These are phyloP conservation scores for Cryptoblepharus egeriae DNA, from an alignment of 2,797 vertebrate species.

Conservation along the genomic window DNA sequence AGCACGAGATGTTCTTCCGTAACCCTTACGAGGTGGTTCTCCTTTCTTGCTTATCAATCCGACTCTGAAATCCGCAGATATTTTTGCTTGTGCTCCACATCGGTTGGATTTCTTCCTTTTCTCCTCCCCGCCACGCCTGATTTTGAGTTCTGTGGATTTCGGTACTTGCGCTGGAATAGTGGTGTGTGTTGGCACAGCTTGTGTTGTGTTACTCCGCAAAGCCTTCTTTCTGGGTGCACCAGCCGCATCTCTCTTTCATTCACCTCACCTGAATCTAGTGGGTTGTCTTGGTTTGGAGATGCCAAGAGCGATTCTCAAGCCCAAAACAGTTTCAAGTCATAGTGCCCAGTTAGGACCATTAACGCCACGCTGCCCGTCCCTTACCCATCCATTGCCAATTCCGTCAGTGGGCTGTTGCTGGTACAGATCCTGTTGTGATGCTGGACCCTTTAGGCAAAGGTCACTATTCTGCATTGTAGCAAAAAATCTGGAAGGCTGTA, in stretches of 20 bases:
- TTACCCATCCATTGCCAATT: fast-evolving
- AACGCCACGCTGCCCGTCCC: fast-evolving
- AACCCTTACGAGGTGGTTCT: too few species aligned
- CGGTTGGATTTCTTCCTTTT: neutral
- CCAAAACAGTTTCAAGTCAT: neutral
- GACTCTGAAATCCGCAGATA: neutral
- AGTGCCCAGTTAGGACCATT: fast-evolving
- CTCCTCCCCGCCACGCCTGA: too few species aligned
- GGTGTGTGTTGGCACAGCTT: too few species aligned
- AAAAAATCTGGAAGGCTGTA: neutral
- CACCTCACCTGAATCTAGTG: neutral
- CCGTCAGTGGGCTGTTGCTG: fast-evolving
- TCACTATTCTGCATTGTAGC: conserved; percentile 17
- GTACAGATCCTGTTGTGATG: neutral
- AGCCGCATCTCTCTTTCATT: neutral
- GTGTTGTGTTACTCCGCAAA: neutral
- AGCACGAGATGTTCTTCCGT: too few species aligned
- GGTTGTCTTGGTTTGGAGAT: neutral
- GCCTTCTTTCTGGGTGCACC: neutral
- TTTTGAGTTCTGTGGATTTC: neutral
- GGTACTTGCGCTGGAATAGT: too few species aligned
- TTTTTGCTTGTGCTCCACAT: neutral
- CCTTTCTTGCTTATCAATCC: conserved; percentile 8
- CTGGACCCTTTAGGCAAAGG: too few species aligned
- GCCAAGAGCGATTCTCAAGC: neutral